Percentiles rank a stretch among this genome's conserved stretches.
These are phyloP conservation scores for Temnopleurus reevesii DNA, from an alignment of 53 echinoderm and acorn worm genomes.

Conservation along the genomic window DNA sequence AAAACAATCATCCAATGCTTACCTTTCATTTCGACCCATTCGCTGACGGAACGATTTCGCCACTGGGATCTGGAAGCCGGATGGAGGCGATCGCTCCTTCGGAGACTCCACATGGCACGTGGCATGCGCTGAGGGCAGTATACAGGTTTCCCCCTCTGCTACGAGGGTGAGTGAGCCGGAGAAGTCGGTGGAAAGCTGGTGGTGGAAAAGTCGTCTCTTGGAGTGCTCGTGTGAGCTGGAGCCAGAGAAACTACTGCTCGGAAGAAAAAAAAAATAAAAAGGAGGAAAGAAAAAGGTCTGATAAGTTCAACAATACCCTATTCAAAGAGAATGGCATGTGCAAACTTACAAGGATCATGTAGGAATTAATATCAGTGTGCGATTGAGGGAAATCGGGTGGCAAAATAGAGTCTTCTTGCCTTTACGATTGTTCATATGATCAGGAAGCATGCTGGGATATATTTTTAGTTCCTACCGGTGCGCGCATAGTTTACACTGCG, in stretches of 20 bases:
- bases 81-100: slow-evolving; percentile 10
- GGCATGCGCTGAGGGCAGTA: slow-evolving; percentile 35
- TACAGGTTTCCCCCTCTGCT: slow-evolving; percentile 35
- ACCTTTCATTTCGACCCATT: slow-evolving; percentile 49
- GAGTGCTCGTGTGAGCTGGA: slow-evolving; percentile 25
- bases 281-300: too few species aligned
- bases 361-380: too few species aligned
- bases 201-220: slow-evolving; percentile 52
- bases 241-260: slow-evolving; percentile 47
- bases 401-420: too few species aligned
- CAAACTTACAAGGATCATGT: too few species aligned
- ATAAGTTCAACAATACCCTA: too few species aligned
- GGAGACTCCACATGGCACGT: slow-evolving; percentile 41
- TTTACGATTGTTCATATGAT: too few species aligned
- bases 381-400: too few species aligned
- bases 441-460: too few species aligned
- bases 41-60: slow-evolving; percentile 17
- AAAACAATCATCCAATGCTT: too few species aligned
- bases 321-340: too few species aligned
- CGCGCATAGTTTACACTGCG: too few species aligned
- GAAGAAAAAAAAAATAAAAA: not conserved
- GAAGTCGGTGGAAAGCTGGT: slow-evolving; percentile 47
- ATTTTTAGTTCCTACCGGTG: too few species aligned
- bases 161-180: slow-evolving; percentile 33
- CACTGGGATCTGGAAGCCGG: not conserved